A percentile compares a stretch with the other conserved stretches of the same genome.
Conservation (phyloP, 1,140 invertebrate species). For the Delia radicum region DNA sequence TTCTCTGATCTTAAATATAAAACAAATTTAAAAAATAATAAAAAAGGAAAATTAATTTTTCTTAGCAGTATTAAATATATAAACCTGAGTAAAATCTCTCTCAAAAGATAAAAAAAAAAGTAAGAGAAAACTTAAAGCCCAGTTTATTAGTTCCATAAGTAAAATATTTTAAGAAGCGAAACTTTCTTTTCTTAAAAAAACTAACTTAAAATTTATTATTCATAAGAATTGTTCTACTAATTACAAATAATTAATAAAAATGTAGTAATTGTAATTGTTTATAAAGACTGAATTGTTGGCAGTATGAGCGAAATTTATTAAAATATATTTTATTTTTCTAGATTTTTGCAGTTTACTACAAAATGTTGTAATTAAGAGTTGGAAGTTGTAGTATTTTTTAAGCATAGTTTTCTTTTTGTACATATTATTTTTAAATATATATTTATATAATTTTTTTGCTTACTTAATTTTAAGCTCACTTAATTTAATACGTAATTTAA, state of each 20-base stretch:
- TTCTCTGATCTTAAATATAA: neutral
- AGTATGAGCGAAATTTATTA: neutral
- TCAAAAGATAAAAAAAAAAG: neutral
- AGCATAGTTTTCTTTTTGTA: too few relatives aligned
- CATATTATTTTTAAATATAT: neutral
- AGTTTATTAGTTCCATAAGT: slow-evolving; percentile 7
- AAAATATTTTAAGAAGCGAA: neutral
- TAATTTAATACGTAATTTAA: slow-evolving; percentile 1
- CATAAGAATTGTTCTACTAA: neutral
- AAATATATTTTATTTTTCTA: too few relatives aligned
- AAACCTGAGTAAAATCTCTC: neutral
- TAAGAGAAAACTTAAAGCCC: slow-evolving; percentile 16
- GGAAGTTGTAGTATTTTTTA: too few relatives aligned
- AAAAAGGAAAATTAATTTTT: neutral
- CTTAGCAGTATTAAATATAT: slow-evolving; percentile 11
- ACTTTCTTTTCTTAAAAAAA: neutral
- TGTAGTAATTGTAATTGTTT: too few relatives aligned
- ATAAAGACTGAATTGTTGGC: slow-evolving; percentile 11
- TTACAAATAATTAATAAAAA: neutral
- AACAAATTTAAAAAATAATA: neutral
- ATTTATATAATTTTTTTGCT: neutral
- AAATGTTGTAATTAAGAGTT: too few relatives aligned
- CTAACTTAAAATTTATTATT: neutral
- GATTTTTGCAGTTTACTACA: too few relatives aligned
- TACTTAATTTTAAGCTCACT: neutral